Evolutionary conservation across 2,797 vertebrate genomes (phyloP).

Genomic region (Graptemys geographica): DNA sequence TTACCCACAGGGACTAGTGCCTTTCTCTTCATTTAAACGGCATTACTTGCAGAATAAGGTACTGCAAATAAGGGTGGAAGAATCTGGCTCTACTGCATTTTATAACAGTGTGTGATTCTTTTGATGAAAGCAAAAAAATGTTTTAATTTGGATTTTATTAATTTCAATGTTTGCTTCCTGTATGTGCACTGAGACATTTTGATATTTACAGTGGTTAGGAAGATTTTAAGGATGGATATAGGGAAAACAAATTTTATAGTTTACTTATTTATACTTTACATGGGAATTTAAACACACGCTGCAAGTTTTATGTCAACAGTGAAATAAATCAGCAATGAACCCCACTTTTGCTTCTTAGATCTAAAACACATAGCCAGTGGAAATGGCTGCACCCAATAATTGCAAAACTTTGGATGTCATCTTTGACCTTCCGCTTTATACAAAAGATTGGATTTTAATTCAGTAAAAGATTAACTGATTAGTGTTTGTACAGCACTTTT

Average conservation of each 20-base stretch:
- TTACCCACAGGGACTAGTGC: too few relatives aligned
- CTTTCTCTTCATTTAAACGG: background rate
- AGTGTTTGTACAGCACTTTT: background rate
- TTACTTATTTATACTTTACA: background rate
- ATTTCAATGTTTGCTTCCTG: background rate
- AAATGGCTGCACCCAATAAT: background rate
- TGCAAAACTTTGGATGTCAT: background rate
- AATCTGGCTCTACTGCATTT: background rate
- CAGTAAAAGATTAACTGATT: background rate
- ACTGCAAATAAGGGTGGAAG: too few relatives aligned
- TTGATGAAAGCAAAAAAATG: background rate
- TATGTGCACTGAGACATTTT: background rate
- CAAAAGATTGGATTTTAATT: conserved; percentile 27
- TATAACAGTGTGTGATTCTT: background rate
- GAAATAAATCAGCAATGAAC: background rate
- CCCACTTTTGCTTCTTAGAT: background rate
- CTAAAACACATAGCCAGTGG: background rate
- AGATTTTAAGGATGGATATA: background rate
- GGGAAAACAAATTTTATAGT: background rate
- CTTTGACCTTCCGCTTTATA: background rate
- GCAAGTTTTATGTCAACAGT: background rate
- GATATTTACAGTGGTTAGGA: background rate
- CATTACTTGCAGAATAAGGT: background rate
- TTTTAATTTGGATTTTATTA: background rate
- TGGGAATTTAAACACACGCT: background rate